These are phyloP conservation scores for Cylindroiulus punctatus DNA, from an alignment of 2,888 invertebrate species.

Conservation along the genomic window DNA sequence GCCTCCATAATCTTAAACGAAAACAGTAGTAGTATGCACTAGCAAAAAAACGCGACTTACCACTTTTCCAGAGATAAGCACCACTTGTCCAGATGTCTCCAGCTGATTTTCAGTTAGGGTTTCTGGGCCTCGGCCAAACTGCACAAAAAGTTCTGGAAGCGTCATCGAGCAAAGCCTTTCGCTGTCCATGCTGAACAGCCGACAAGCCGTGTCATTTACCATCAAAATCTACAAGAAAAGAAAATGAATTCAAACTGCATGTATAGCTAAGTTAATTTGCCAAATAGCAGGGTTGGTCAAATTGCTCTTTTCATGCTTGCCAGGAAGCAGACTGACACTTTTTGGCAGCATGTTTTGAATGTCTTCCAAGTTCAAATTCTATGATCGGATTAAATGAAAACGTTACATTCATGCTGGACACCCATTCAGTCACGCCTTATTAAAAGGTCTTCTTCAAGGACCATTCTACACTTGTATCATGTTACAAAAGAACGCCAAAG, in stretches of 20 bases:
- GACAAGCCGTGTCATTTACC: slow-evolving; percentile 75
- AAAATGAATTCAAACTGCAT: slow-evolving; percentile 58
- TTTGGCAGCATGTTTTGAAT: too few species aligned
- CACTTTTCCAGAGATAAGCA: slow-evolving; percentile 74
- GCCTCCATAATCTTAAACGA: slow-evolving; percentile 11
- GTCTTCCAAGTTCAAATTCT: too few species aligned
- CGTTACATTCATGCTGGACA: too few species aligned
- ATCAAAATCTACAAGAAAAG: slow-evolving; percentile 71
- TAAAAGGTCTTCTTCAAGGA: not conserved
- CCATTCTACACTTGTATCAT: not conserved
- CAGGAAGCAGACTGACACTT: too few species aligned
- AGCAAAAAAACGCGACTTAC: slow-evolving; percentile 62
- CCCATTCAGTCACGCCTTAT: not conserved
- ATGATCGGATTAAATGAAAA: too few species aligned
- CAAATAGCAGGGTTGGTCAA: not conserved
- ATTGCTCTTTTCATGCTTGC: too few species aligned
- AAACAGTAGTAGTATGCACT: not conserved
- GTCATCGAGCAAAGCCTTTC: slow-evolving; percentile 69
- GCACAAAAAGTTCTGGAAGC: slow-evolving; percentile 63
- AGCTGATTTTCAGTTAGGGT: slow-evolving; percentile 65
- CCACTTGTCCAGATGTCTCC: slow-evolving; percentile 70
- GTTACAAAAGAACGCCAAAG: not conserved
- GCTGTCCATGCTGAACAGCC: slow-evolving; percentile 64
- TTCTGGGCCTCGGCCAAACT: slow-evolving; percentile 63
- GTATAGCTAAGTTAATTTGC: slow-evolving; percentile 27